Conservation (phyloP, 2,113 vertebrate species). For the Epinephelus cyanopodus region DNA sequence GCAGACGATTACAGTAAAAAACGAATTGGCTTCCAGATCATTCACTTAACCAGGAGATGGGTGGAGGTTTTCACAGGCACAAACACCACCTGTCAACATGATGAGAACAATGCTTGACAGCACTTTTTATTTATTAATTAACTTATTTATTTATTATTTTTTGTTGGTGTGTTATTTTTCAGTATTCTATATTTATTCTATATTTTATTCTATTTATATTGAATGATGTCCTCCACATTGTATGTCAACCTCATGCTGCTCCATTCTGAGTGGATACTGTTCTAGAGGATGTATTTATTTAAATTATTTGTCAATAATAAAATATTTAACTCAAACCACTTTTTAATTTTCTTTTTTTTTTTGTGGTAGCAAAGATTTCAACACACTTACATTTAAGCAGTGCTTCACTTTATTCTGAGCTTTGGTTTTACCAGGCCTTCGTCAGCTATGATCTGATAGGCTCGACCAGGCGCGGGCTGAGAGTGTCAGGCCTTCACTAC, state of each 20-base stretch:
- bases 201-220: slow-evolving; percentile 32
- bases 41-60: slow-evolving; percentile 49
- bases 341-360: too few relatives aligned
- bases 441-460: too few relatives aligned
- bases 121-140: slow-evolving; percentile 21
- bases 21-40: neutral
- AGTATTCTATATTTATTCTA: slow-evolving; percentile 10
- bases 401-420: too few relatives aligned
- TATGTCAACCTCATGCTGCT: neutral
- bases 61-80: neutral
- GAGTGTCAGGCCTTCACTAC: too few relatives aligned
- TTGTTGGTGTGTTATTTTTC: slow-evolving; percentile 10
- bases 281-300: neutral
- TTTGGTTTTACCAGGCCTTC: too few relatives aligned
- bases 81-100: neutral
- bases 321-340: neutral
- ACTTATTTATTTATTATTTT: slow-evolving; percentile 3
- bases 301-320: slow-evolving; percentile 1
- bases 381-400: too few relatives aligned
- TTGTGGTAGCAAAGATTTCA: too few relatives aligned
- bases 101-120: neutral
- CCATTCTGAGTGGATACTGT: slow-evolving; percentile 12
- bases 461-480: too few relatives aligned
- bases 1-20: rapidly evolving
- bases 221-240: neutral